phyloP scores from a whole-genome alignment of 1,140 invertebrate genomes.

The Daktulosphaira vitifoliae region DNA sequence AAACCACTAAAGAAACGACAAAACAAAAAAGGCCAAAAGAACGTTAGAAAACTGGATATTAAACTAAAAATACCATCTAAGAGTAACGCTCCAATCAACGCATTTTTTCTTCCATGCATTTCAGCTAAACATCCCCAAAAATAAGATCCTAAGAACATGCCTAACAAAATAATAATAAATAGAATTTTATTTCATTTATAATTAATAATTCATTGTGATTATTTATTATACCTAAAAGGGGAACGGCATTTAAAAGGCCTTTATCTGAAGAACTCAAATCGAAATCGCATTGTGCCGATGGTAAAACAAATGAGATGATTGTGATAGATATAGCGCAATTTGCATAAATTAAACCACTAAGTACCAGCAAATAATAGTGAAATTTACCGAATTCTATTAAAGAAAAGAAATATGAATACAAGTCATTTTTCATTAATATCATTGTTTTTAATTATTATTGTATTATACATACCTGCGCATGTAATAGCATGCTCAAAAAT shows the following conservation, averaged over 20 bases:
- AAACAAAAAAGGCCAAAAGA: constrained; percentile 63
- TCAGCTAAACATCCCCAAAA: constrained; percentile 81
- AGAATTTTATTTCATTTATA: no score
- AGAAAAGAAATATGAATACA: no score
- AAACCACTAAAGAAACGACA: constrained; percentile 75
- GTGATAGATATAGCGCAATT: constrained; percentile 74
- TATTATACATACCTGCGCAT: constrained; percentile 21
- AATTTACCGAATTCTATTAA: constrained; percentile 66
- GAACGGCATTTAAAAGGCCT: constrained; percentile 63
- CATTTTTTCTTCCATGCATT: constrained; percentile 63
- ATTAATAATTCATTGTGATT: no score
- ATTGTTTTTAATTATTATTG: no score
- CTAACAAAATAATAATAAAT: constrained; percentile 44
- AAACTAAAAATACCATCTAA: constrained; percentile 67
- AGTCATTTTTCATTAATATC: no score
- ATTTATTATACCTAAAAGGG: constrained; percentile 62
- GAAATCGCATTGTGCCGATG: constrained; percentile 65
- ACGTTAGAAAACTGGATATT: constrained; percentile 63
- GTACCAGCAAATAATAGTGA: constrained; percentile 56
- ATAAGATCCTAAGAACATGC: constrained; percentile 80
- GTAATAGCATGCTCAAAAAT: constrained; percentile 35
- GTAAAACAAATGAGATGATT: constrained; percentile 68
- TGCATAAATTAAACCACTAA: constrained; percentile 63
- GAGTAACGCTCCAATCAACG: constrained; percentile 65
- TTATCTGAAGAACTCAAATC: constrained; percentile 62